Evolutionary conservation across 2,113 vertebrate genomes (phyloP).

Genomic region (Garra rufa): DNA sequence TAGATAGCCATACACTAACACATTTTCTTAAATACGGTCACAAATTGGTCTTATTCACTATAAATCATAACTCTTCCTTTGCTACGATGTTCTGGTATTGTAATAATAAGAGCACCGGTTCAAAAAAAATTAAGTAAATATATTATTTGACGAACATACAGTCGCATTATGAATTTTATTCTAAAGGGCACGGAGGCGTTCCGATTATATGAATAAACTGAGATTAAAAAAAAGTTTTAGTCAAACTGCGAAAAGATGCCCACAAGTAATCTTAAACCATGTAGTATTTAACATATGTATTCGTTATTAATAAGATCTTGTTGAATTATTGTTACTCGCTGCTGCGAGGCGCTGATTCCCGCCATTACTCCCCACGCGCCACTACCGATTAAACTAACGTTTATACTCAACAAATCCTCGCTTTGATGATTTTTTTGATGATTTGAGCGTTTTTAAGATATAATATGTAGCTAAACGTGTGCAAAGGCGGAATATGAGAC

Average conservation of each 20-base stretch:
- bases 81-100: neutral
- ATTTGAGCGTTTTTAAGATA: neutral
- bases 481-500: too few relatives aligned
- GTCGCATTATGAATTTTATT: neutral
- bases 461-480: neutral
- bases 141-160: neutral
- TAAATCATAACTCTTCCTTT: neutral
- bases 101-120: neutral
- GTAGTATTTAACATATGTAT: neutral
- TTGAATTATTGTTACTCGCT: neutral
- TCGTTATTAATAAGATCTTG: neutral
- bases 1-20: conserved; percentile 6
- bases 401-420: neutral
- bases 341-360: conserved; percentile 39
- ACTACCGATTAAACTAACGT: neutral
- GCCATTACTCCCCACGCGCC: conserved; percentile 49
- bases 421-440: neutral
- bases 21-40: neutral
- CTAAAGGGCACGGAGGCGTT: neutral
- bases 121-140: neutral
- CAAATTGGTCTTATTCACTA: neutral
- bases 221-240: neutral
- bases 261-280: neutral
- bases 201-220: neutral
- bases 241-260: neutral